Evolutionary conservation across 2,113 vertebrate species (phyloP), one percentile per base, ranked within the genome.

Genomic region (Pungitius pungitius): DNA sequence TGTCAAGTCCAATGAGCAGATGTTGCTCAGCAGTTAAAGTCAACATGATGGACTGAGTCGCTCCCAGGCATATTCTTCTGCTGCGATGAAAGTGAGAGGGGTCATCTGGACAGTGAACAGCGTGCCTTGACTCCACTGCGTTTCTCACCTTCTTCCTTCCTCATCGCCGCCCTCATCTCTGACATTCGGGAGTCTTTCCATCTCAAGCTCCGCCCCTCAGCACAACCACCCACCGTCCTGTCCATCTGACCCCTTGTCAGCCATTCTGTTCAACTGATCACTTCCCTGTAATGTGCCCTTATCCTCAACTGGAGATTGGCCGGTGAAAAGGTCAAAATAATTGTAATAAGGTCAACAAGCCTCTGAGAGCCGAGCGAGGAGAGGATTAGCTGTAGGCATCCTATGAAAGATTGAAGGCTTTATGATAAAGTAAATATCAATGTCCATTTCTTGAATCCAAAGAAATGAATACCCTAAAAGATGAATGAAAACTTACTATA

Each of bases 1-100:
- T 90, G 90, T 94, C 89, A 92, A 85, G 82, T 88, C 87, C 92
- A 92, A 93, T 93, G 93, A 94, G 90, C 94, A 95, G 94, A 93
- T 95, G 93, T 93, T 93, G 90, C 89, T 86, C 88, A 78, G 91
- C 87, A 92, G 90, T 87, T 90, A 83, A 82, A 90, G 86, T 90
- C 89, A 86, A 78, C 83, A 91, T 94, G 92, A 94, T 93, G 87
- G 90, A 93, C 87, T 49, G 87, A 86, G 84, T 81, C 51, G 83
- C 86, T 92, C 89, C 88, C 87, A 84, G 87, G 78, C 80, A 64
- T 74, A 87, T 86, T 87, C 84, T 92, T 88, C 88, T 90, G 87
- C 88, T 83, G 88, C 56, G 84, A 78, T 30, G 76, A 63, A 61
- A 82, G 84, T 82, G 77, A 83, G 78, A 82, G 75, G 86, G 90